Evolutionary conservation across 2,797 vertebrate genomes (phyloP), one percentile per base, ranked within the genome.

Genomic region (Acropternis orthonyx): DNA sequence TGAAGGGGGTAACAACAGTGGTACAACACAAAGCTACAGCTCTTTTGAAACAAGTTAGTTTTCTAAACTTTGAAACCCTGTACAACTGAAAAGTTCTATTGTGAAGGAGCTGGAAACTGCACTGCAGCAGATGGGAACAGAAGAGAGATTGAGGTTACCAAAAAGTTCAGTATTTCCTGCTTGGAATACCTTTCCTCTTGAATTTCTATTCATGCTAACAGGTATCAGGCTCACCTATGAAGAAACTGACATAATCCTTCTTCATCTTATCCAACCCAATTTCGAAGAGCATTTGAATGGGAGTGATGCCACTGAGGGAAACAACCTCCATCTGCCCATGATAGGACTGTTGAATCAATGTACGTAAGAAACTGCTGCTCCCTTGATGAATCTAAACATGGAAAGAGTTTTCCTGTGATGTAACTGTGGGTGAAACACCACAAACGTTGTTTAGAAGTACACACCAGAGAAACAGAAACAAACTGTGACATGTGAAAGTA

Each of bases 211-310:
- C 17, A 16, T 3, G 23, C 13, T 43, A 54, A 22, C 32, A 68
- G 55, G 12, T 44, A 72, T 3, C 12, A 37, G 27, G 58, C 97
- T 98, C 97, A 99, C 99, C 98, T 90, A 99, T 98, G 69, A 99
- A 99, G 97, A 99, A 99, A 97, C 98, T 99, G 87, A 99, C 98
- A 93, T 99, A 99, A 97, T 99, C 99, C 97, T 98, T 99, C 95
- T 99, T 99, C 97, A 99, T 98, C 97, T 99, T 99, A 95, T 99
- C 99, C 97, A 99, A 93, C 72, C 99, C 99, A 89, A 99, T 98
- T 96, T 99, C 99, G 69, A 99, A 97, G 85, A 99, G 98, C 99
- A 99, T 99, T 48, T 98, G 98, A 86, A 99, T 95, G 6, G 99
- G 98, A 46, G 97, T 93, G 83, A 98, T 96, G 28, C 98, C 99